Percentiles rank a stretch among this genome's conserved stretches.
Conservation (phyloP, 2,888 invertebrate genomes). For the Glyphotaelius pellucidus region DNA sequence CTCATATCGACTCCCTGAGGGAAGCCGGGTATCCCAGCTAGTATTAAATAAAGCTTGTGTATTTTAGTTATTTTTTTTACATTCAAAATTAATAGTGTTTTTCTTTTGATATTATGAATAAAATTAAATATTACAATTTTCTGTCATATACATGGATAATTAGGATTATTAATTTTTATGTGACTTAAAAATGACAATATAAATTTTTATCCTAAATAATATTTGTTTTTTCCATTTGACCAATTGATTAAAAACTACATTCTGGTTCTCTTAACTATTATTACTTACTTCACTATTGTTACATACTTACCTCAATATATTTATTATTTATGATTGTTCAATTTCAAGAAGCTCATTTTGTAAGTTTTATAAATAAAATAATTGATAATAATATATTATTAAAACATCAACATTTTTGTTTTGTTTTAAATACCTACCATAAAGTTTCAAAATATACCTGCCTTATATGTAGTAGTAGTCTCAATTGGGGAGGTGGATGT, state of each 20-base stretch:
- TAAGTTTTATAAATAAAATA: constrained; percentile 23
- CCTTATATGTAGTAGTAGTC: no score
- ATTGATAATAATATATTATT: neutral
- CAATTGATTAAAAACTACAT: neutral
- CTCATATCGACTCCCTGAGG: no score
- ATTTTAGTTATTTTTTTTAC: neutral
- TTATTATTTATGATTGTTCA: neutral
- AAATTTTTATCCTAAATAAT: neutral
- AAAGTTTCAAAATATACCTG: neutral
- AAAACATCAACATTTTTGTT: neutral
- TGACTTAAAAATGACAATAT: neutral
- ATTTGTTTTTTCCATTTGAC: neutral
- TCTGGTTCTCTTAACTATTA: no score
- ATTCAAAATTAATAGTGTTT: neutral
- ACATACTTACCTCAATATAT: neutral
- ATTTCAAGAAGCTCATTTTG: neutral
- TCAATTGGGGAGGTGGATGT: no score
- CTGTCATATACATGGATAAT: neutral
- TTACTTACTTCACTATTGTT: no score
- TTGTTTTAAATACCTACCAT: neutral
- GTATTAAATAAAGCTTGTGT: neutral
- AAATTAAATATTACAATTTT: neutral
- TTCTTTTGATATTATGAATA: neutral
- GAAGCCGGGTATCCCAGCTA: no score
- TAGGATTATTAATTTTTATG: neutral